Conservation (phyloP, 2,888 invertebrate genomes). For the Hylaea fasciaria region DNA sequence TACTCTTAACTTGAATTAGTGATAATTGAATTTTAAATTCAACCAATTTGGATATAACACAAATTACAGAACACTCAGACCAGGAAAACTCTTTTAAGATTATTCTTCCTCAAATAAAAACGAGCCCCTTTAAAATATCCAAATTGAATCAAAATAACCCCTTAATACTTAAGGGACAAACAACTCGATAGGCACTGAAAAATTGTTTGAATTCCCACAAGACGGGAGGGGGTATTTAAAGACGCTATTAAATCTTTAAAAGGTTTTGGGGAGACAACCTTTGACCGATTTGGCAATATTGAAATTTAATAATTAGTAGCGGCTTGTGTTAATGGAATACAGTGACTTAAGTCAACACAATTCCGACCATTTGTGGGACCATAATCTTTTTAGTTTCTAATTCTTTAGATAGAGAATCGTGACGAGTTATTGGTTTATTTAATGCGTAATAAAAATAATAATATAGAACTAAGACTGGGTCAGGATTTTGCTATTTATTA, state of each 20-base stretch:
- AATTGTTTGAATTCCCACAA: constrained; percentile 25
- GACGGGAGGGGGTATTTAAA: constrained; percentile 11
- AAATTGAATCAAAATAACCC: constrained; percentile 18
- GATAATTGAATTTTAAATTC: too few relatives aligned
- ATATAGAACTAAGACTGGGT: too few relatives aligned
- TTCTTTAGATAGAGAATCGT: background rate
- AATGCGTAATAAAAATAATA: too few relatives aligned
- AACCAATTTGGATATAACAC: too few relatives aligned
- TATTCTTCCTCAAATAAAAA: constrained; percentile 3
- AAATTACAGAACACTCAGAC: too few relatives aligned
- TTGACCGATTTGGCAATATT: constrained; percentile 26
- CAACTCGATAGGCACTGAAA: constrained; percentile 17
- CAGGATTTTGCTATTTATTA: too few relatives aligned
- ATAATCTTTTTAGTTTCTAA: too few relatives aligned
- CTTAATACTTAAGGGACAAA: constrained; percentile 18
- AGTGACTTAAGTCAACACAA: constrained; percentile 3
- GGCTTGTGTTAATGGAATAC: background rate
- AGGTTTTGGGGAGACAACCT: constrained; percentile 18
- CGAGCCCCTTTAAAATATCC: constrained; percentile 8
- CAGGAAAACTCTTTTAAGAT: background rate
- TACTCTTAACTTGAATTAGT: too few relatives aligned
- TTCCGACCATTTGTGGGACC: background rate
- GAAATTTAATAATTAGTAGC: constrained; percentile 13
- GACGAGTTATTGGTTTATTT: too few relatives aligned
- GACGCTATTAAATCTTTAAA: constrained; percentile 27